Conservation (phyloP, 1,140 invertebrate genomes). For the Macrocentrus cingulum region DNA sequence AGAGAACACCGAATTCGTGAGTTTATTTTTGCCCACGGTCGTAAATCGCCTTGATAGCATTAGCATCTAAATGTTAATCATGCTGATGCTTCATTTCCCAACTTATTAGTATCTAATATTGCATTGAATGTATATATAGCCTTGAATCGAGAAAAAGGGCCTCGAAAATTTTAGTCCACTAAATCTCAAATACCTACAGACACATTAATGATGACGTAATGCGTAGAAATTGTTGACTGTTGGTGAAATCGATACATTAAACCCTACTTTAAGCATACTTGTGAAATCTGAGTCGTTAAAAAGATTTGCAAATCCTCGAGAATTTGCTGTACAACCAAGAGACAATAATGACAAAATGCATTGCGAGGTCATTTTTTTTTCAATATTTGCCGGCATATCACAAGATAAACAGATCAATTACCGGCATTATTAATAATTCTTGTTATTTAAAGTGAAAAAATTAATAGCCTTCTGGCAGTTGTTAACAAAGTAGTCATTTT, state of each 20-base stretch:
- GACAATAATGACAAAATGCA: not conserved
- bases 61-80: no score
- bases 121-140: no score
- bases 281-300: not conserved
- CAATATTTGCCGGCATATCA: not conserved
- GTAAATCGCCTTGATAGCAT: no score
- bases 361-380: not conserved
- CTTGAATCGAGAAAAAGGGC: no score
- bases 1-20: no score
- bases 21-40: no score
- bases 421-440: conserved; percentile 2
- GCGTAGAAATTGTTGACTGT: not conserved
- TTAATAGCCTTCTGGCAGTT: conserved; percentile 13
- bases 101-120: no score
- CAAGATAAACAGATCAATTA: conserved; percentile 20
- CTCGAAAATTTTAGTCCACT: no score
- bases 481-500: conserved; percentile 9
- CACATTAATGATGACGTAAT: not conserved
- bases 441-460: conserved; percentile 10
- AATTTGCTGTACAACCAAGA: not conserved
- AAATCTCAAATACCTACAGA: not conserved
- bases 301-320: not conserved
- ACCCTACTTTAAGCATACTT: not conserved
- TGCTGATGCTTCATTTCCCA: no score
- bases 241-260: not conserved